These are phyloP conservation scores for Podilymbus podiceps DNA, from an alignment of 2,113 vertebrate species.

Conservation along the genomic window DNA sequence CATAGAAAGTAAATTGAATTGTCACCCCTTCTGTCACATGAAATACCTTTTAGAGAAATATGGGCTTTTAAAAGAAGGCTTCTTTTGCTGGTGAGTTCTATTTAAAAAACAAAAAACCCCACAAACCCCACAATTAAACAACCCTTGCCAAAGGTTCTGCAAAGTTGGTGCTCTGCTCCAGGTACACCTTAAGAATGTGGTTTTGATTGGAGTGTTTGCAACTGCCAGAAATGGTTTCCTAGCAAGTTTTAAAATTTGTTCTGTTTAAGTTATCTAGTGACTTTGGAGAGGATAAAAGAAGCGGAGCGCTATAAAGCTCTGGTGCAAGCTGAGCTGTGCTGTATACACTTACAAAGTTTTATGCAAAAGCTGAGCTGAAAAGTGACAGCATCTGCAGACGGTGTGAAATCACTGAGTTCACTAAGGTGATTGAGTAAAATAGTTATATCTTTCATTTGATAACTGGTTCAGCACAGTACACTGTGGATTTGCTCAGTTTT, in stretches of 20 bases:
- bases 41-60: background rate
- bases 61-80: background rate
- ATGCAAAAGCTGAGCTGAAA: background rate
- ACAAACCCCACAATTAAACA: background rate
- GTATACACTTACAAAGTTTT: background rate
- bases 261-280: background rate
- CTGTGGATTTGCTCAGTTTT: background rate
- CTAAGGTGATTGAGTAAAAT: background rate
- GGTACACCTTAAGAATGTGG: background rate
- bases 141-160: background rate
- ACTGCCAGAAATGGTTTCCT: background rate
- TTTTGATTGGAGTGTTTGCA: background rate
- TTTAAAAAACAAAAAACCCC: background rate
- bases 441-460: background rate
- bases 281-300: background rate
- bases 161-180: background rate
- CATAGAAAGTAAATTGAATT: background rate
- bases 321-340: background rate
- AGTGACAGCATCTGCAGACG: background rate
- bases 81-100: background rate
- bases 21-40: background rate
- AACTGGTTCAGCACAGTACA: background rate
- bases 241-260: background rate
- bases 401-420: background rate
- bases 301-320: rapidly evolving